phyloP scores from a whole-genome alignment of 2,888 invertebrate genomes.

The Cloeon dipterum region DNA sequence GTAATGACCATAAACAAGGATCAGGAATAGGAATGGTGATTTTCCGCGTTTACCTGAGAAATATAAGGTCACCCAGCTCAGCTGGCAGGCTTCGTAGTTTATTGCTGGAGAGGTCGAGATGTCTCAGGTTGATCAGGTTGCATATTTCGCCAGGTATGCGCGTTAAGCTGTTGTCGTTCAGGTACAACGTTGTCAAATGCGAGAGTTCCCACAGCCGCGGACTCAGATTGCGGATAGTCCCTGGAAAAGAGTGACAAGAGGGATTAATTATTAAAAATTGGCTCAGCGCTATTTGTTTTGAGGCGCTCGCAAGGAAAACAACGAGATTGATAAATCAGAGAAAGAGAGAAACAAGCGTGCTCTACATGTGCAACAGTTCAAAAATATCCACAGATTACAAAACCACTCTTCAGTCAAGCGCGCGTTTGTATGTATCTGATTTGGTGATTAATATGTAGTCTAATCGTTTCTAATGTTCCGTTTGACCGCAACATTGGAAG shows the following conservation, averaged over 20 bases:
- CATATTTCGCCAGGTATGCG: conserved; percentile 81
- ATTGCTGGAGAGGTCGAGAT: conserved; percentile 84
- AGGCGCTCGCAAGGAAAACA: background rate
- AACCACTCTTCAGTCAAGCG: too few relatives aligned
- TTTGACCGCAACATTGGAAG: too few relatives aligned
- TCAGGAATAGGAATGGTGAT: too few relatives aligned
- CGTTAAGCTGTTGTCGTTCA: conserved; percentile 86
- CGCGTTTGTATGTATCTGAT: too few relatives aligned
- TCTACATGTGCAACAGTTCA: too few relatives aligned
- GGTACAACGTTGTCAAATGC: conserved; percentile 81
- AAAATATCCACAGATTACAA: too few relatives aligned
- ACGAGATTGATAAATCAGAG: background rate
- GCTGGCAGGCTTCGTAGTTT: conserved; percentile 84
- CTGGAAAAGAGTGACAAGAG: conserved; percentile 23
- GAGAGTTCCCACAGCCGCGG: conserved; percentile 75
- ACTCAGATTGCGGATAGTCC: conserved; percentile 84
- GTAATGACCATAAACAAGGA: too few relatives aligned
- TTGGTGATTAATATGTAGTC: too few relatives aligned
- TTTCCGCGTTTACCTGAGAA: too few relatives aligned
- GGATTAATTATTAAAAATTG: background rate
- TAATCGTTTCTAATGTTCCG: too few relatives aligned
- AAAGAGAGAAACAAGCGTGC: too few relatives aligned
- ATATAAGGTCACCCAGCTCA: conserved; percentile 89
- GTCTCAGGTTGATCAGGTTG: conserved; percentile 57
- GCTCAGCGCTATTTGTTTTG: background rate